phyloP scores from a whole-genome alignment of 2,113 vertebrate species.

The Notothenia rossii region DNA sequence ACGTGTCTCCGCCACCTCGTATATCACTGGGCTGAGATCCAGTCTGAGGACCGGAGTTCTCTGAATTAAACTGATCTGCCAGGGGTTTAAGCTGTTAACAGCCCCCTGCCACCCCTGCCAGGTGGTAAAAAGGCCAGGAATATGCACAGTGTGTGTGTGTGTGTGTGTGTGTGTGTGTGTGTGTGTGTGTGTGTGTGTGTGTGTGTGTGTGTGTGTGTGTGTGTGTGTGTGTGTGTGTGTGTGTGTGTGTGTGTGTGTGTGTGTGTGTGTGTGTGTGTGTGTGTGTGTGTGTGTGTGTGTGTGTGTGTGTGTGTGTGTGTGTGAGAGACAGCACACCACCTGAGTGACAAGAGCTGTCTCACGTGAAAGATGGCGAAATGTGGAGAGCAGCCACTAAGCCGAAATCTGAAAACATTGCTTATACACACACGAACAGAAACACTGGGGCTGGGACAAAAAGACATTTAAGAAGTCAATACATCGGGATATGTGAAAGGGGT shows the following conservation, averaged over 20 bases:
- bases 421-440: not conserved
- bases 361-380: constrained; percentile 7
- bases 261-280: too few relatives aligned
- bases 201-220: constrained; percentile 15
- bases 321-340: not conserved
- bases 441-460: constrained; percentile 25
- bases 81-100: constrained; percentile 67
- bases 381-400: not conserved
- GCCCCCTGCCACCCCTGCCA: constrained; percentile 64
- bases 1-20: constrained; percentile 42
- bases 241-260: constrained; percentile 18
- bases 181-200: constrained; percentile 11
- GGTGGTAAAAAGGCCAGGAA: constrained; percentile 54
- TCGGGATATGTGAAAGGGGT: constrained; percentile 11
- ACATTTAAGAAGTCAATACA: not conserved
- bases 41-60: constrained; percentile 49
- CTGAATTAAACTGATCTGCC: constrained; percentile 61
- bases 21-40: constrained; percentile 53
- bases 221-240: constrained; percentile 20
- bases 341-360: constrained; percentile 20
- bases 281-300: constrained; percentile 10
- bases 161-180: constrained; percentile 10
- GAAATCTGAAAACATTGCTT: not conserved
- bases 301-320: constrained; percentile 11
- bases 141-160: constrained; percentile 33